These are phyloP conservation scores for Gymnopithys bicolor DNA, from an alignment of 2,797 vertebrate species.

Conservation along the genomic window DNA sequence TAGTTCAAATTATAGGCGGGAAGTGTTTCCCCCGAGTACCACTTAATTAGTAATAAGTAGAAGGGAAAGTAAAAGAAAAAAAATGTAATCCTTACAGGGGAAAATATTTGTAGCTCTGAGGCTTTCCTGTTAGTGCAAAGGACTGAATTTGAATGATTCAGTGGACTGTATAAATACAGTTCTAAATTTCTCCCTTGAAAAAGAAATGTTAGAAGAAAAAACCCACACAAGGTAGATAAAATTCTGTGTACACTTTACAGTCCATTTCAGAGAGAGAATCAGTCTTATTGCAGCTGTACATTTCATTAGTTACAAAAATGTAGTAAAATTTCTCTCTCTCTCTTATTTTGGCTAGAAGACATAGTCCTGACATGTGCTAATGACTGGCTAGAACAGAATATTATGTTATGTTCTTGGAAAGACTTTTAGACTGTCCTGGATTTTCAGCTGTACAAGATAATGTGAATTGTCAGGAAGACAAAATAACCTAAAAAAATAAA, in stretches of 20 bases:
- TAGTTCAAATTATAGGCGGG: conserved; percentile 59
- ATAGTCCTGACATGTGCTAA: not conserved
- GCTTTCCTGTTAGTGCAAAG: conserved; percentile 63
- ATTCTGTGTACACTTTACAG: not conserved
- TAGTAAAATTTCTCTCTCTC: not conserved
- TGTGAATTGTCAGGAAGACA: not conserved
- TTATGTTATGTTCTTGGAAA: conserved; percentile 27
- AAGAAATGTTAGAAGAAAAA: not conserved
- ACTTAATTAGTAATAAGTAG: conserved; percentile 68
- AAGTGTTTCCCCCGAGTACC: conserved; percentile 66
- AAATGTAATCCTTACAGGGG: conserved; percentile 28
- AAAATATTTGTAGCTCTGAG: conserved; percentile 66
- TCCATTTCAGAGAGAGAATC: conserved; percentile 13
- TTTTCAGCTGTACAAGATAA: conserved; percentile 11
- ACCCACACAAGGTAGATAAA: not conserved
- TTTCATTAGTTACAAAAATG: conserved; percentile 31
- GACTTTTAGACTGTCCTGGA: not conserved
- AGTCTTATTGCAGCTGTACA: not conserved
- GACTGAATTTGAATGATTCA: conserved; percentile 50
- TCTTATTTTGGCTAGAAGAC: conserved; percentile 22
- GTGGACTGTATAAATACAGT: conserved; percentile 19
- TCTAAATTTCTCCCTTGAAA: conserved; percentile 14
- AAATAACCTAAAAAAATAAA: not conserved
- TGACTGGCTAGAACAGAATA: not conserved
- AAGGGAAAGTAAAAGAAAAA: conserved; percentile 53